A percentile compares a stretch with the other conserved stretches of the same genome.
phyloP scores from a whole-genome alignment of 2,888 invertebrate species.

The Trisateles emortualis region DNA sequence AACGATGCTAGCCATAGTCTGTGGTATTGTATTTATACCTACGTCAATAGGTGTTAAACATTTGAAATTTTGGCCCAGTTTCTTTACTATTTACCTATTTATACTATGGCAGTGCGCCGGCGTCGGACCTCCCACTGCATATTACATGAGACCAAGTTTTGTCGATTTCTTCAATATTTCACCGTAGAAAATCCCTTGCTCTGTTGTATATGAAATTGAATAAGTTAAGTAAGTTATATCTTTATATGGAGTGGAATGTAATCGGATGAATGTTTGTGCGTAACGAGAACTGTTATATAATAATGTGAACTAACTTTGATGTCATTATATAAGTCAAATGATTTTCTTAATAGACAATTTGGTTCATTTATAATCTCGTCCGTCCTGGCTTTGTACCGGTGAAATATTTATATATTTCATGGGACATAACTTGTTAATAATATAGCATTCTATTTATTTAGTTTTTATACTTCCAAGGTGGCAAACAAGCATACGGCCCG shows the following conservation, averaged over 20 bases:
- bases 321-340: not conserved
- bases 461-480: no score
- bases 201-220: constrained; percentile 46
- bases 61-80: no score
- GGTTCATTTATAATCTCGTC: no score
- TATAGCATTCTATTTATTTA: no score
- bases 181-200: constrained; percentile 66
- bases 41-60: no score
- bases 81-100: no score
- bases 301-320: not conserved
- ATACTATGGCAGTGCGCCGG: constrained; percentile 60
- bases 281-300: constrained; percentile 7
- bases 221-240: constrained; percentile 32
- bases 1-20: no score
- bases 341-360: not conserved
- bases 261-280: constrained; percentile 9
- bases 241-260: constrained; percentile 20
- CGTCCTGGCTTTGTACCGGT: no score
- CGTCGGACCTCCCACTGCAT: constrained; percentile 69
- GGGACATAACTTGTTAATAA: no score
- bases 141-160: constrained; percentile 81
- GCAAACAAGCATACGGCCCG: no score
- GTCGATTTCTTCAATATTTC: constrained; percentile 80
- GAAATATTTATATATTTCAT: no score
- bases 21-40: no score